Conservation (phyloP, 2,797 vertebrate genomes). For the Anabacerthia variegaticeps region DNA sequence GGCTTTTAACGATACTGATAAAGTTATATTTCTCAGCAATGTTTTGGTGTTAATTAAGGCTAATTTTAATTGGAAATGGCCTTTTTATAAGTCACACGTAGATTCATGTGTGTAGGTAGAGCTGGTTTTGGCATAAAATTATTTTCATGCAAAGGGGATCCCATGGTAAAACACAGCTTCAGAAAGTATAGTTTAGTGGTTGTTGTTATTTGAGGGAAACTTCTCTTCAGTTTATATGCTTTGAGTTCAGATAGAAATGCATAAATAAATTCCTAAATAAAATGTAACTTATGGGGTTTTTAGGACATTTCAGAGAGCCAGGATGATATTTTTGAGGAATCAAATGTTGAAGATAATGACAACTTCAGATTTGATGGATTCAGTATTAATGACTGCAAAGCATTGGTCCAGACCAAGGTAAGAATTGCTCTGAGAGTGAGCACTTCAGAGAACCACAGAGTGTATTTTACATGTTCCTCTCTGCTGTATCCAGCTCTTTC, state of each 20-base stretch:
- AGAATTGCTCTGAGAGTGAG: neutral
- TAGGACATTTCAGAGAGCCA: constrained; percentile 21
- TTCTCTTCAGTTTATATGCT: neutral
- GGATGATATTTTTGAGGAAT: neutral
- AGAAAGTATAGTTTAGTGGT: neutral
- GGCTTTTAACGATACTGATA: neutral
- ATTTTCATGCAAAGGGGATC: neutral
- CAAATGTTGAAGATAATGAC: neutral
- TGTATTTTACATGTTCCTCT: neutral
- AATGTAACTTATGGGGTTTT: neutral
- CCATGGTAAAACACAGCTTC: neutral
- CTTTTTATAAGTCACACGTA: neutral
- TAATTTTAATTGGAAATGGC: neutral
- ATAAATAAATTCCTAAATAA: neutral
- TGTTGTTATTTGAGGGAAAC: neutral
- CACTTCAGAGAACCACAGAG: neutral
- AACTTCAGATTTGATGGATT: constrained; percentile 17
- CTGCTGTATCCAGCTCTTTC: neutral
- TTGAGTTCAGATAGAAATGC: neutral
- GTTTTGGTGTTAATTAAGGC: neutral
- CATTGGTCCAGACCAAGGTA: constrained; percentile 74
- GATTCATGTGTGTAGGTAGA: neutral
- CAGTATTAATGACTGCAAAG: constrained; percentile 37
- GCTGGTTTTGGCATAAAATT: neutral
- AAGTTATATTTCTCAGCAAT: neutral